A percentile compares a stretch with the other conserved stretches of the same genome.
Conservation (phyloP, 2,888 invertebrate species). For the Caenorhabditis sinica region DNA sequence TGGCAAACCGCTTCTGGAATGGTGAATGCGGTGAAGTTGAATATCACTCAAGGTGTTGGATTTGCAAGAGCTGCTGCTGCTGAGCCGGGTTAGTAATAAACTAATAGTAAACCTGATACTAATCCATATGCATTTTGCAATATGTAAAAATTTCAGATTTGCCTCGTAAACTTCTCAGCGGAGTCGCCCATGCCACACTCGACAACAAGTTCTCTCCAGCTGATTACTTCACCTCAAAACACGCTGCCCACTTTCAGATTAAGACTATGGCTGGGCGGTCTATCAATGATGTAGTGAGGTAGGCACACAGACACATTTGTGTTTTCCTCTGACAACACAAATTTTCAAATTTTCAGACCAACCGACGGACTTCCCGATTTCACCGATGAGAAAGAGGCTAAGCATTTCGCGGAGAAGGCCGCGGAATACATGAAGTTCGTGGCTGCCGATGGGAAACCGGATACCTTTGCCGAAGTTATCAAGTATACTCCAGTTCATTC, state of each 20-base stretch:
- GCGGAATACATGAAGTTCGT: constrained; percentile 59
- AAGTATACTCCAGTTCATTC: constrained; percentile 53
- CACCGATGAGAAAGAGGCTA: constrained; percentile 57
- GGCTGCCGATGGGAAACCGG: constrained; percentile 57
- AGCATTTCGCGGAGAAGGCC: constrained; percentile 46
- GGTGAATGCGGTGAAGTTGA: constrained; percentile 71
- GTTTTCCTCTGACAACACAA: no score
- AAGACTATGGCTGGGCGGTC: constrained; percentile 44
- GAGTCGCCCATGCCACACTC: constrained; percentile 39
- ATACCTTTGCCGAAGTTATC: constrained; percentile 59
- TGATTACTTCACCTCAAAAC: constrained; percentile 57
- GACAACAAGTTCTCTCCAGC: constrained; percentile 59
- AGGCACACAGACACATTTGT: neutral
- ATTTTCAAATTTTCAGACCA: constrained; percentile 17
- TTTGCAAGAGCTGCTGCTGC: constrained; percentile 72
- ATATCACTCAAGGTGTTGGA: constrained; percentile 73
- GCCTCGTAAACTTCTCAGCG: constrained; percentile 47
- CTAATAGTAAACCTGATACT: neutral
- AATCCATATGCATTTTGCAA: neutral
- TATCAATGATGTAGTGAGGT: constrained; percentile 53
- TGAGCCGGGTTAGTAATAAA: constrained; percentile 73
- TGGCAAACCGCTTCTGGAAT: constrained; percentile 75
- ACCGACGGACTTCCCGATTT: constrained; percentile 56
- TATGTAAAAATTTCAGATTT: constrained; percentile 57
- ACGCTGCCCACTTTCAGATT: constrained; percentile 62